phyloP scores from a whole-genome alignment of 2,113 vertebrate species.

The Platichthys flesus region DNA sequence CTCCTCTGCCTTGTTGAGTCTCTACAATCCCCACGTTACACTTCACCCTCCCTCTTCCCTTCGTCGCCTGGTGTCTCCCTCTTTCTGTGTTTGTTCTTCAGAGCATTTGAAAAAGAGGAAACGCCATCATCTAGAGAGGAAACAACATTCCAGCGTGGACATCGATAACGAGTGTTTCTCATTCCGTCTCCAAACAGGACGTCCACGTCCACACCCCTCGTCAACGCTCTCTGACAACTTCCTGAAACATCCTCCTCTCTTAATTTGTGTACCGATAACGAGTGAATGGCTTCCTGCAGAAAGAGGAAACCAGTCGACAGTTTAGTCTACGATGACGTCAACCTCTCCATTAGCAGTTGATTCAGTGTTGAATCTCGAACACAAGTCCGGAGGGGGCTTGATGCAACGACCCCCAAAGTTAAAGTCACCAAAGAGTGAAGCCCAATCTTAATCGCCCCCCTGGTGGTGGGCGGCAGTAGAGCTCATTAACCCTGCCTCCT shows the following conservation, averaged over 20 bases:
- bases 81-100: not conserved
- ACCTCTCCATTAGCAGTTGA: no score
- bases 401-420: no score
- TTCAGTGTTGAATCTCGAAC: no score
- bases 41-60: not conserved
- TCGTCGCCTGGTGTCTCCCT: no score
- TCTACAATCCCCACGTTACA: not conserved
- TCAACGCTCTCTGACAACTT: conserved; percentile 3
- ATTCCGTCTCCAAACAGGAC: conserved; percentile 62
- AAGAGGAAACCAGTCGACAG: conserved; percentile 1
- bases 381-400: no score
- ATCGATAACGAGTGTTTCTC: conserved; percentile 26
- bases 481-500: no score
- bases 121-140: conserved; percentile 54
- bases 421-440: no score
- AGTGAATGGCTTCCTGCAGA: conserved; percentile 17
- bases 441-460: no score
- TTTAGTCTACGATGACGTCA: not conserved
- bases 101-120: conserved; percentile 27
- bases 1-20: no score
- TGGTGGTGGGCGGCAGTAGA: no score
- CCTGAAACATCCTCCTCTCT: conserved; percentile 5
- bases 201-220: conserved; percentile 50
- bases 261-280: not conserved
- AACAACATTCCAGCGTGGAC: conserved; percentile 41